Evolutionary conservation across 2,888 invertebrate genomes (phyloP).

Genomic region (Sycophila texana): DNA sequence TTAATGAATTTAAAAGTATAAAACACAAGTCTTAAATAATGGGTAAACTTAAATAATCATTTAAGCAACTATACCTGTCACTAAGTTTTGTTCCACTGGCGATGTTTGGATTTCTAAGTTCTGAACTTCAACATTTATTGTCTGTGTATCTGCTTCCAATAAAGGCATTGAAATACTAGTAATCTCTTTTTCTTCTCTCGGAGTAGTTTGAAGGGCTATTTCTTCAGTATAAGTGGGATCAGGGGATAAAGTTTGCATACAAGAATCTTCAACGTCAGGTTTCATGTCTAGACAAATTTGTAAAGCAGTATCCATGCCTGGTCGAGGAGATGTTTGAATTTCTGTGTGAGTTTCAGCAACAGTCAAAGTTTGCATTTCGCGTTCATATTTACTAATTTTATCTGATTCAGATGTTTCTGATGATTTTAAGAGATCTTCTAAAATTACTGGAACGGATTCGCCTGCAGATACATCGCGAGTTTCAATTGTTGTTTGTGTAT

Average conservation of each 20-base stretch:
- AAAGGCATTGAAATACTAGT: slow-evolving; percentile 45
- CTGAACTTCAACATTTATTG: slow-evolving; percentile 63
- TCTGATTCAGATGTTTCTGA: slow-evolving; percentile 79
- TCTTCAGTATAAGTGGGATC: slow-evolving; percentile 70
- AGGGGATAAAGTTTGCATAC: slow-evolving; percentile 76
- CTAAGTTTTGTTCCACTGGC: slow-evolving; percentile 59
- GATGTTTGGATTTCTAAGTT: slow-evolving; percentile 68
- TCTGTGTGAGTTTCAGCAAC: slow-evolving; percentile 76
- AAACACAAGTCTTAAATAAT: neutral
- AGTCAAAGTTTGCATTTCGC: slow-evolving; percentile 77
- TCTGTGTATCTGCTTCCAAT: slow-evolving; percentile 76
- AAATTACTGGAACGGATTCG: slow-evolving; percentile 58
- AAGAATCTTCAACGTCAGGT: slow-evolving; percentile 76
- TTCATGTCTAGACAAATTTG: slow-evolving; percentile 62
- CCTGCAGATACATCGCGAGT: slow-evolving; percentile 64
- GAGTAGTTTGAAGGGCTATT: slow-evolving; percentile 74
- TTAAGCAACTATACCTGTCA: slow-evolving; percentile 40
- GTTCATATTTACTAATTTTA: slow-evolving; percentile 59
- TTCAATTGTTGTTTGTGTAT: slow-evolving; percentile 66
- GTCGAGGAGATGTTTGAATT: slow-evolving; percentile 81
- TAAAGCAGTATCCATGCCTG: slow-evolving; percentile 75
- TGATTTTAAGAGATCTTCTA: slow-evolving; percentile 65
- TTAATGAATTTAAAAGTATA: neutral
- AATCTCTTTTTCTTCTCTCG: slow-evolving; percentile 57
- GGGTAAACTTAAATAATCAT: neutral